Evolutionary conservation across 1,140 invertebrate species (phyloP).

Genomic region (Parasteatoda tepidariorum): DNA sequence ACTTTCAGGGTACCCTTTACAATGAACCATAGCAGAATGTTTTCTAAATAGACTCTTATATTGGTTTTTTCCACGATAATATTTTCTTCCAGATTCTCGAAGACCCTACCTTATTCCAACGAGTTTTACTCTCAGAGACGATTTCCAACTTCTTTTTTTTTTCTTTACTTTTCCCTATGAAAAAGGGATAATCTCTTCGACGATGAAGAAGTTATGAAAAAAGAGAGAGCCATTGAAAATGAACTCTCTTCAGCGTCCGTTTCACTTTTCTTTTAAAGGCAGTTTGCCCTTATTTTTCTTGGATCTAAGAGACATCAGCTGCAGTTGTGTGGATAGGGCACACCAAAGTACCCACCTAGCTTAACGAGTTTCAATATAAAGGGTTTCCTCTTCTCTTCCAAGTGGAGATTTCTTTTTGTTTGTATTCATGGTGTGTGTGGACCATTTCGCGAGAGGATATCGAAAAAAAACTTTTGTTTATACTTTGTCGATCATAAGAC

Average conservation of each 20-base stretch:
- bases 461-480: no score
- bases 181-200: conserved; percentile 43
- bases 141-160: background rate
- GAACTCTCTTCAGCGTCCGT: conserved; percentile 16
- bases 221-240: conserved; percentile 20
- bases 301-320: conserved; percentile 34
- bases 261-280: conserved; percentile 10
- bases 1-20: no score
- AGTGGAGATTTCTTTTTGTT: background rate
- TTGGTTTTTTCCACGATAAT: background rate
- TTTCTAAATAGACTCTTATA: no score
- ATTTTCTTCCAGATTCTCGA: no score
- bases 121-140: conserved; percentile 11
- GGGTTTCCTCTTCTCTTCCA: background rate
- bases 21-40: no score
- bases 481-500: background rate
- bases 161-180: conserved; percentile 31
- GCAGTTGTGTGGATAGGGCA: conserved; percentile 31
- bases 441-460: no score
- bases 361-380: conserved; percentile 54
- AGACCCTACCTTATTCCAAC: conserved; percentile 8
- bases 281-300: conserved; percentile 26
- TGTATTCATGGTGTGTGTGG: background rate
- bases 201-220: background rate
- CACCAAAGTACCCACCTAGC: conserved; percentile 36